These are phyloP conservation scores for Intellagama lesueurii DNA, from an alignment of 2,797 vertebrate species.

Conservation along the genomic window DNA sequence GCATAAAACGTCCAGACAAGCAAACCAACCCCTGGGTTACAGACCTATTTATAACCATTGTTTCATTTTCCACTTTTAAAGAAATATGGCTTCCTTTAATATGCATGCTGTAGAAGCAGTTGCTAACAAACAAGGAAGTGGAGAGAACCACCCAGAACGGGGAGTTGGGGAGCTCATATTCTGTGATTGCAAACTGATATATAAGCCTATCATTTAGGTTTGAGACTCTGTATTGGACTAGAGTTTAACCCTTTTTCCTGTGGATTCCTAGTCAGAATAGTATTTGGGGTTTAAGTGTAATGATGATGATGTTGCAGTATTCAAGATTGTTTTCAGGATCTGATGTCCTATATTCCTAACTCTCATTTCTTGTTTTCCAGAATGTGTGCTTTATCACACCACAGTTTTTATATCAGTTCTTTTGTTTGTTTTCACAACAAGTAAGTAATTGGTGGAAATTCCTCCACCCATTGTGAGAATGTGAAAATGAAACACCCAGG, in stretches of 20 bases:
- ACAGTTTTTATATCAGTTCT: conserved; percentile 99
- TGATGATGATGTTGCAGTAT: neutral
- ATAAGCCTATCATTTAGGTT: neutral
- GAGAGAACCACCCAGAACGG: neutral
- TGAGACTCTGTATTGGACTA: neutral
- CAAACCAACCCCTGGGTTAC: neutral
- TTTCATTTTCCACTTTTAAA: neutral
- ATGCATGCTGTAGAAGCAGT: neutral
- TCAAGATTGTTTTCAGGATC: neutral
- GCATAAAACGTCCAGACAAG: neutral
- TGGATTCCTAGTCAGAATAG: neutral
- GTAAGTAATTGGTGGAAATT: conserved; percentile 82
- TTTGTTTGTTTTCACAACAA: conserved; percentile 99
- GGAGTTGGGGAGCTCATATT: neutral
- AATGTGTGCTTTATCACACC: conserved; percentile 99
- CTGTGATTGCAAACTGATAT: neutral
- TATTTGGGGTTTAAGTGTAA: neutral
- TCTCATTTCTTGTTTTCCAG: conserved; percentile 82
- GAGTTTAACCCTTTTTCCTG: neutral
- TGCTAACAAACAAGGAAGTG: neutral
- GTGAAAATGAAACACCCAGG: neutral
- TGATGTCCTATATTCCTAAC: conserved; percentile 43
- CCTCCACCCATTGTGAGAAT: neutral
- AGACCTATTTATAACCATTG: neutral
- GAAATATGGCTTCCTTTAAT: neutral